These are phyloP conservation scores for Heliothis subflexa DNA, from an alignment of 1,140 invertebrate species.

Conservation along the genomic window DNA sequence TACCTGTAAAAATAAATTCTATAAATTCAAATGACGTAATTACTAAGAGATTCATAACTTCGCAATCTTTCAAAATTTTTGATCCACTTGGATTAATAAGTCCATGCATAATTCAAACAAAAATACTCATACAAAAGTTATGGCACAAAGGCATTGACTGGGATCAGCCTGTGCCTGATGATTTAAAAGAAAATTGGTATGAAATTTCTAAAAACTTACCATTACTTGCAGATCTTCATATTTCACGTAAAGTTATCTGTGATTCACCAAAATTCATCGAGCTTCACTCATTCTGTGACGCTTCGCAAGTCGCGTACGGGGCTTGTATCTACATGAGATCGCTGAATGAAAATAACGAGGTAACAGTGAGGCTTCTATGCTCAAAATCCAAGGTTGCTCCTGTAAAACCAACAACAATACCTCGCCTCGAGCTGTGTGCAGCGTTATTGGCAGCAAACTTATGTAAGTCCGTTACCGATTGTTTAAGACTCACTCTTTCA, in stretches of 20 bases:
- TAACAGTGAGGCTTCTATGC: background rate
- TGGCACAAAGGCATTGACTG: background rate
- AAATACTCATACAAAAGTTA: slow-evolving; percentile 6
- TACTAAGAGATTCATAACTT: background rate
- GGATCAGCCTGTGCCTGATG: background rate
- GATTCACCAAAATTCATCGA: no score
- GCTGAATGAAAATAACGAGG: background rate
- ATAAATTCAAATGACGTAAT: background rate
- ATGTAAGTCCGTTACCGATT: background rate
- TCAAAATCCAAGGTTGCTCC: slow-evolving; percentile 6
- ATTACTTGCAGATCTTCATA: background rate
- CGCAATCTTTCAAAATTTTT: background rate
- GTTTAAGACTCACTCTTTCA: background rate
- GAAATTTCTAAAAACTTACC: background rate
- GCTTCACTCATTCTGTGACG: no score
- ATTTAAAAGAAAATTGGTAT: background rate
- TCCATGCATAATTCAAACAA: background rate
- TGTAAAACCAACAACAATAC: slow-evolving; percentile 8
- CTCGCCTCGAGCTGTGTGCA: slow-evolving; percentile 25
- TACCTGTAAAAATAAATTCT: background rate
- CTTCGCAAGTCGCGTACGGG: no score
- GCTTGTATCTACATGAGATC: no score
- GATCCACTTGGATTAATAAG: slow-evolving; percentile 17
- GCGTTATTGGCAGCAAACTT: background rate
- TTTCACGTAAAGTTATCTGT: background rate